Percentiles rank a stretch among this genome's conserved stretches.
Evolutionary conservation across 2,888 invertebrate species (phyloP).

Genomic region (Mechanitis mazaeus): DNA sequence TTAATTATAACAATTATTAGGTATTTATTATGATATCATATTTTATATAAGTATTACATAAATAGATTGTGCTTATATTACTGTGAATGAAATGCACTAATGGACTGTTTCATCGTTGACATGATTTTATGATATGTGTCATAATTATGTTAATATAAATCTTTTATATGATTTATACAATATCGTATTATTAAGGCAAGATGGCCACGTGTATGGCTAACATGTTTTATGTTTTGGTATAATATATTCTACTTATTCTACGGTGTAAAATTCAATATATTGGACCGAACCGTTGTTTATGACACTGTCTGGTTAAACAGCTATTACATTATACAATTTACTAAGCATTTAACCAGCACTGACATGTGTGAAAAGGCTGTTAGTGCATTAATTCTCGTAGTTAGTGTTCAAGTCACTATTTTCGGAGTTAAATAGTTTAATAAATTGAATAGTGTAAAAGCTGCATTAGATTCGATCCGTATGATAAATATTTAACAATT

Average conservation of each 20-base stretch:
- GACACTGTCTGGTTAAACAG: conserved; percentile 35
- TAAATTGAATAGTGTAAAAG: too few species aligned
- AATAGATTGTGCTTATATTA: conserved; percentile 70
- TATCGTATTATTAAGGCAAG: conserved; percentile 59
- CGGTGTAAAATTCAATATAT: conserved; percentile 68
- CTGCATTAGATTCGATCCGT: conserved; percentile 48
- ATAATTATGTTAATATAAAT: conserved; percentile 30
- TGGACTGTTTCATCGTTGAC: conserved; percentile 55
- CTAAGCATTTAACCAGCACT: too few species aligned
- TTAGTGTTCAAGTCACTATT: too few species aligned
- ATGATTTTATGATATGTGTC: conserved; percentile 53
- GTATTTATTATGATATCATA: conserved; percentile 67
- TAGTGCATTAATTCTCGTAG: too few species aligned
- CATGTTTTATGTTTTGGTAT: conserved; percentile 54
- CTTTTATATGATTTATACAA: conserved; percentile 42
- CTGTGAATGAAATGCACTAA: conserved; percentile 71
- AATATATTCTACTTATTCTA: conserved; percentile 59
- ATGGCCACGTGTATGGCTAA: conserved; percentile 72
- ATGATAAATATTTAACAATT: conserved; percentile 72
- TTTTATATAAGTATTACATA: conserved; percentile 57
- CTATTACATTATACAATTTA: too few species aligned
- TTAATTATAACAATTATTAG: conserved; percentile 71
- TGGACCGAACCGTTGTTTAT: conserved; percentile 54
- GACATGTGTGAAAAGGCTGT: too few species aligned
- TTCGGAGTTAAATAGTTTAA: too few species aligned